Evolutionary conservation across 2,888 invertebrate species (phyloP).

Genomic region (Euproctis similis): DNA sequence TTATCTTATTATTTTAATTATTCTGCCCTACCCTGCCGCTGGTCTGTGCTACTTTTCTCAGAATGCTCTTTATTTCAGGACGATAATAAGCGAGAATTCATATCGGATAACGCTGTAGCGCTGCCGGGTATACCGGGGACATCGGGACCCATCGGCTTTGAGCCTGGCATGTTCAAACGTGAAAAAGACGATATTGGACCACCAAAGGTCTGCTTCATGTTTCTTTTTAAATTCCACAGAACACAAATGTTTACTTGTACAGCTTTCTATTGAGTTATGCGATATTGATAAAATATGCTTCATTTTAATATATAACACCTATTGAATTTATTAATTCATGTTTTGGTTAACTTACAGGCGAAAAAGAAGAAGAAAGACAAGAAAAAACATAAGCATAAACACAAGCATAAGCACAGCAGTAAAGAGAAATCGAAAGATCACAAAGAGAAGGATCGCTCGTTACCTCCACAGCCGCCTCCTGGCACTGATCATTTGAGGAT

Average conservation of each 20-base stretch:
- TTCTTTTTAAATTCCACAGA: no score
- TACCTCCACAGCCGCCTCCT: constrained; percentile 46
- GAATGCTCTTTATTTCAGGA: constrained; percentile 43
- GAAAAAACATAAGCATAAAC: constrained; percentile 91
- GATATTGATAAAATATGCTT: no score
- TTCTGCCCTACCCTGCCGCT: no score
- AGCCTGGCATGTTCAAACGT: constrained; percentile 87
- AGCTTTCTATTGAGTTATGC: no score
- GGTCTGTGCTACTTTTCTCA: no score
- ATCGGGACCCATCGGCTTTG: constrained; percentile 86
- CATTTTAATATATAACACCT: no score
- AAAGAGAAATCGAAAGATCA: constrained; percentile 68
- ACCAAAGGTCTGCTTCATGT: no score
- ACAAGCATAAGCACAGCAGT: constrained; percentile 88
- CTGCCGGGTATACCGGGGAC: constrained; percentile 82
- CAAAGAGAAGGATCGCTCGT: constrained; percentile 46
- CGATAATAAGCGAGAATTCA: constrained; percentile 77
- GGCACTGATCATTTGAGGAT: constrained; percentile 73
- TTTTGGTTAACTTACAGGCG: constrained; percentile 39
- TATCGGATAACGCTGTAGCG: constrained; percentile 87
- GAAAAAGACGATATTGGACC: constrained; percentile 70
- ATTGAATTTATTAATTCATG: no score
- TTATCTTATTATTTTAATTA: neutral
- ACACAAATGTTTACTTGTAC: no score
- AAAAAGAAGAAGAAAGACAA: constrained; percentile 87